phyloP scores from a whole-genome alignment of 2,797 vertebrate species.

The Chiloscyllium punctatum region DNA sequence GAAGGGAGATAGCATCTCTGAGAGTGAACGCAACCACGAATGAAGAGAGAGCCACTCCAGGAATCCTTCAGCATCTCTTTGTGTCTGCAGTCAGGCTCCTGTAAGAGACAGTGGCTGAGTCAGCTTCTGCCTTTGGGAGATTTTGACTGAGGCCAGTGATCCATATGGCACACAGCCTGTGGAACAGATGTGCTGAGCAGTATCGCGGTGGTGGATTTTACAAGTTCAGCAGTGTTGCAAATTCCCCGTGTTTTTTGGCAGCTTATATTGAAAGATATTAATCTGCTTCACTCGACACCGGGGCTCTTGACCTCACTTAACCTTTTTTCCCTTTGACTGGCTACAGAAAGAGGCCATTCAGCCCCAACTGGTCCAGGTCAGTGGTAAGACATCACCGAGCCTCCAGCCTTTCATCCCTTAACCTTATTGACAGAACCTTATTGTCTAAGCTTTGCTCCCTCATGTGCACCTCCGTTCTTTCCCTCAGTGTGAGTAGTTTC shows the following conservation, averaged over 20 bases:
- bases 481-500: no score
- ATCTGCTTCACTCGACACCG: not conserved
- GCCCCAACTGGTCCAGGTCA: no score
- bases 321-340: not conserved
- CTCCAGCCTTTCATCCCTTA: no score
- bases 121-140: not conserved
- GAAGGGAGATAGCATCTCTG: not conserved
- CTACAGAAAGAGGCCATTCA: not conserved
- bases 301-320: not conserved
- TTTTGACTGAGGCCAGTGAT: not conserved
- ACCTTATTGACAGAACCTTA: no score
- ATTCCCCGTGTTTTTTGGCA: not conserved
- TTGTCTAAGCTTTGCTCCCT: no score
- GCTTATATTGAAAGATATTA: not conserved
- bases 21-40: not conserved
- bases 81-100: not conserved
- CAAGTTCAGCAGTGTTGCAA: not conserved
- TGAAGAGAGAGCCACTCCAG: not conserved
- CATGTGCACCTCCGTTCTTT: no score
- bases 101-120: not conserved
- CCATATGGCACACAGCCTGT: not conserved
- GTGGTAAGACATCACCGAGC: no score
- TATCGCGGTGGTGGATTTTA: not conserved
- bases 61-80: not conserved
- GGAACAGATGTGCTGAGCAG: not conserved